phyloP scores from a whole-genome alignment of 1,140 invertebrate species.

The Amyelois transitella region DNA sequence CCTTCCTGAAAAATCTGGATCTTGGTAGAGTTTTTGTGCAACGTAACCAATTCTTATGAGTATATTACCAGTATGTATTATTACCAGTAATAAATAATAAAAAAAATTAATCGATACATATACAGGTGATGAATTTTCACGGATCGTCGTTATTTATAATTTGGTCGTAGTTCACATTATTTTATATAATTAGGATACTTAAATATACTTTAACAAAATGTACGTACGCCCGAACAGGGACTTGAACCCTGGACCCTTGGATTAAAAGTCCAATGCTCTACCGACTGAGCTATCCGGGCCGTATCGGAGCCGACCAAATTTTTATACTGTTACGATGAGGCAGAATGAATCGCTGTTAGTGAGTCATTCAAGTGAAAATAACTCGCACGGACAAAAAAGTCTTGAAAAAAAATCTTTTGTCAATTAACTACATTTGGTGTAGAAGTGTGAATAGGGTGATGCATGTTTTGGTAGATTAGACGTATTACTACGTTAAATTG shows the following conservation, averaged over 20 bases:
- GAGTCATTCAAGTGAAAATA: constrained; percentile 1
- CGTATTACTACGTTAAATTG: background rate
- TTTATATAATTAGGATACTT: background rate
- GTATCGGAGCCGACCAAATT: background rate
- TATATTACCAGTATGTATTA: too few species aligned
- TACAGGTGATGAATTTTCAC: too few species aligned
- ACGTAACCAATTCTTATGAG: too few species aligned
- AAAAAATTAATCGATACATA: too few species aligned
- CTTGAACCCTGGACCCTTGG: constrained; percentile 86
- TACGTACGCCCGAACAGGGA: constrained; percentile 81
- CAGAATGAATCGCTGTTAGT: constrained; percentile 1
- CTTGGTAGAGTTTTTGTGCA: too few species aligned
- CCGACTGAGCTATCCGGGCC: constrained; percentile 85
- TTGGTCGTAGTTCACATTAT: too few species aligned
- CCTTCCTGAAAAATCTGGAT: too few species aligned
- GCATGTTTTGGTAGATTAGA: background rate
- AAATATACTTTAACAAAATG: background rate
- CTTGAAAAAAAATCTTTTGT: background rate
- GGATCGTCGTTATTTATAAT: too few species aligned
- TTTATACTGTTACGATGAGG: background rate
- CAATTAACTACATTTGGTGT: background rate
- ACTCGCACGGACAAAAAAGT: background rate
- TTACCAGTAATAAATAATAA: too few species aligned
- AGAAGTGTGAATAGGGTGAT: background rate
- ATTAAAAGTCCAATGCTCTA: constrained; percentile 87